Evolutionary conservation across 2,797 vertebrate species (phyloP), one percentile per base, ranked within the genome.

Genomic region (Hemibagrus guttatus): DNA sequence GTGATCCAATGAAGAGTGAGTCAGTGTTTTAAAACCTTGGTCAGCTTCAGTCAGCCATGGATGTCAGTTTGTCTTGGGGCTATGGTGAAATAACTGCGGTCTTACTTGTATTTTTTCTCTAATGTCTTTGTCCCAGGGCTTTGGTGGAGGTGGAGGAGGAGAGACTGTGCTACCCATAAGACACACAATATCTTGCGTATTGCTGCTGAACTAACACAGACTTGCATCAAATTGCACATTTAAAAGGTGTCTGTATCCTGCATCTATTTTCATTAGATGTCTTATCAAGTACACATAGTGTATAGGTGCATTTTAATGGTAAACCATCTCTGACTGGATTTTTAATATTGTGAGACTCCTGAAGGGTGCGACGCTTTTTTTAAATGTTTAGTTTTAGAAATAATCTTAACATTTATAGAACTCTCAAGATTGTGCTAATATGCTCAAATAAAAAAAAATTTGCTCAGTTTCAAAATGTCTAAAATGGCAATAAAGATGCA

Each of bases 91-190:
- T 63, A 35, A 21, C 49, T 68, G 52, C 85, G 76, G 63, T 28
- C 9, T 54, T 63, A 79, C 56, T 49, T 74, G 23, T 63, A 16
- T 16, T 88, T 49, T 81, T 59, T 86, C 13, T 17, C 6, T 71
- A 28, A 0, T 79, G 54, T 28, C 64, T 79, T 1, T 92, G 8
- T 46, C 86, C 59, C 86, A 96, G 96, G 93, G 92, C 92, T 91
- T 92, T 96, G 90, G 89, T 96, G 90, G 94, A 94, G 89, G 93
- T 93, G 86, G 95, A 96, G 88, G 95, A 95, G 82, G 89, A 88
- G 78, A 91, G 95, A 86, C 89, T 95, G 87, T 94, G 91, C 88
- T 87, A 81, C 89, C 90, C 93, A 90, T 95, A 91, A 94, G 28
- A 83, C 31, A 52, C 66, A 28, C 63, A 71, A 84, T 64, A 63